phyloP scores from a whole-genome alignment of 2,113 vertebrate species.

The Serinus canaria region DNA sequence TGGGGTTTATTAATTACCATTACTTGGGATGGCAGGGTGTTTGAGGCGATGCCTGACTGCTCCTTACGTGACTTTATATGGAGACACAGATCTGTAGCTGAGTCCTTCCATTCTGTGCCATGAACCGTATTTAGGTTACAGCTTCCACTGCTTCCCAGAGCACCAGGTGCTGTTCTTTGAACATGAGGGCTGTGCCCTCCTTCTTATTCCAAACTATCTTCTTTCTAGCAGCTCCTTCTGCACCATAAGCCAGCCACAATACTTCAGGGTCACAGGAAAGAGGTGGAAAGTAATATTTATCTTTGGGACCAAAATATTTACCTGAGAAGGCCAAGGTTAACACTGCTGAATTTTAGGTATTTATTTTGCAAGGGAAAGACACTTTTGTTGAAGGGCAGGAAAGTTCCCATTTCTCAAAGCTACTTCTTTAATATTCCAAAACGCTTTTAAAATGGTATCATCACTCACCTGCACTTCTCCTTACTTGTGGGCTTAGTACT shows the following conservation, averaged over 20 bases:
- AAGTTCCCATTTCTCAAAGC: background rate
- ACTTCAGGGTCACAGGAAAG: constrained; percentile 11
- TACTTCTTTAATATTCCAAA: background rate
- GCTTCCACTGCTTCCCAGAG: background rate
- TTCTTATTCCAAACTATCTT: constrained; percentile 46
- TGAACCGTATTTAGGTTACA: background rate
- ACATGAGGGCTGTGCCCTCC: background rate
- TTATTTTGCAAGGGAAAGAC: background rate
- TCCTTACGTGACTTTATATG: background rate
- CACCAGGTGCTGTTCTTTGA: background rate
- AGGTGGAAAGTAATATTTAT: background rate
- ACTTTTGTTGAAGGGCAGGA: background rate
- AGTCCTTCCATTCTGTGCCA: background rate
- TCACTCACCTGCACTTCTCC: background rate
- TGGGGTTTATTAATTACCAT: background rate
- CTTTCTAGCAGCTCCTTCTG: constrained; percentile 35
- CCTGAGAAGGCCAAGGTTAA: background rate
- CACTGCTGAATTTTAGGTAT: background rate
- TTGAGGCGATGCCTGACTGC: background rate
- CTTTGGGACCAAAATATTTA: background rate
- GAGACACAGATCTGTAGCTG: background rate
- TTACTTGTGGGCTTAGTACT: background rate
- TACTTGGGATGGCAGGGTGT: background rate
- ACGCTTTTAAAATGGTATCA: background rate
- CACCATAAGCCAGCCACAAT: background rate